Percentiles rank a stretch among this genome's conserved stretches.
Conservation (phyloP, 37 sponge, comb jelly and placozoan species). For the Aplysina aerophoba region DNA sequence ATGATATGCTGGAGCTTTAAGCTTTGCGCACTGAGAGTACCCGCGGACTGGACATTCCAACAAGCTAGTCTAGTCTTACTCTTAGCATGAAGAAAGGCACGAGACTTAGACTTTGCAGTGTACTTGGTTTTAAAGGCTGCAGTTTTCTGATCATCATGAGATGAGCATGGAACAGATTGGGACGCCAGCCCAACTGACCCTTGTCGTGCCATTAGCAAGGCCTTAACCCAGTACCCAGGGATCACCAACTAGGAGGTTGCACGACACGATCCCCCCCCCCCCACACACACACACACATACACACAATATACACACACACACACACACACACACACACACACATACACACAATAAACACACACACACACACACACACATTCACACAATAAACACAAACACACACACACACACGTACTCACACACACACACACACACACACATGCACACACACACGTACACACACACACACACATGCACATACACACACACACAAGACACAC, state of each 20-base stretch:
- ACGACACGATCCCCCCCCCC: background rate
- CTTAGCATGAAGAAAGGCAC: constrained; percentile 9
- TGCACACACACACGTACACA: no score
- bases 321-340: no score
- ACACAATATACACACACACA: no score
- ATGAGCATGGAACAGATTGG: constrained; percentile 21
- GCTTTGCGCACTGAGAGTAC: constrained; percentile 10
- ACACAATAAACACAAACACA: no score
- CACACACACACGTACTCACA: no score
- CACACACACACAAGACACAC: no score
- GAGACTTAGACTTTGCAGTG: constrained; percentile 21
- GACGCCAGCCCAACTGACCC: constrained; percentile 19
- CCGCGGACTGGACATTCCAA: constrained; percentile 17
- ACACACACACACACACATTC: no score
- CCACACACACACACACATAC: no score
- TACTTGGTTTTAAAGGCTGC: constrained; percentile 21
- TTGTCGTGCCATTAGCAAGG: constrained; percentile 15
- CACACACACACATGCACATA: no score
- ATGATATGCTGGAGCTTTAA: background rate
- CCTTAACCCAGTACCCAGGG: constrained; percentile 21
- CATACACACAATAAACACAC: no score
- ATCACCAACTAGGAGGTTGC: constrained; percentile 9
- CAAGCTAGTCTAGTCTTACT: constrained; percentile 15
- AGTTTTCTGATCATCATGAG: constrained; percentile 16
- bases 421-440: no score